Evolutionary conservation across 1,140 invertebrate species (phyloP), one percentile per base, ranked within the genome.

Genomic region (Pinna nobilis): DNA sequence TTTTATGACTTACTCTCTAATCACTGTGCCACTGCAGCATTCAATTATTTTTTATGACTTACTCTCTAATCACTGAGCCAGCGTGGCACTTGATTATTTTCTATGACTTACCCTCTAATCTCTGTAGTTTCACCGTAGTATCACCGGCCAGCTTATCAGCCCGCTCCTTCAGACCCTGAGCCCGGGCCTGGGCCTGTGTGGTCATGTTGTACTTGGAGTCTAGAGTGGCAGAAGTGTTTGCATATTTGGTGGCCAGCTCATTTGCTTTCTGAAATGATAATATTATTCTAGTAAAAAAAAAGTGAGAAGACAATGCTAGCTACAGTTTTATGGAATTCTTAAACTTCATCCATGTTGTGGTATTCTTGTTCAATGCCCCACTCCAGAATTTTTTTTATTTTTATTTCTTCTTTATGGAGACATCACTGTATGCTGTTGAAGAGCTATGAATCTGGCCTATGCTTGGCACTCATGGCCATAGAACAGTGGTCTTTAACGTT

Each of bases 131-230:
- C 7, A 74, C 47, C 30, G 78, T 74, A 18, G 80, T 82, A 20
- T 78, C 72, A 18, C 70, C 73, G 15, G 82, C 83, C 41, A 88
- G 69, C 57, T 73, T 69, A 47, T 84, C 75, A 20, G 86, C 84
- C 60, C 80, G 76, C 6, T 63, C 57, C 50, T 80, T 90, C 25
- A 97, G 86, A 33, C 90, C 87, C 78, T 94, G 93, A 6, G 95
- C 94, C 72, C 93, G 91, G 63, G 92, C 91, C 76, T 94, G 93
- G 0, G 94, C 92, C 3, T 88, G 90, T 57, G 92, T 92, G 35
- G 93, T 94, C 57, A 91, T 90, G 68, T 90, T 89, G 4, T 92
- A 91, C 72, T 93, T 93, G 20, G 90, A 84, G 23, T 92, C 90
- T 20, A 95, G 82, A 13, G 90, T 89, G 25, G 91, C 86, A 37